A percentile compares a stretch with the other conserved stretches of the same genome.
These are phyloP conservation scores for Drosophila anomalipes DNA, from an alignment of 2,888 invertebrate species.

Conservation along the genomic window DNA sequence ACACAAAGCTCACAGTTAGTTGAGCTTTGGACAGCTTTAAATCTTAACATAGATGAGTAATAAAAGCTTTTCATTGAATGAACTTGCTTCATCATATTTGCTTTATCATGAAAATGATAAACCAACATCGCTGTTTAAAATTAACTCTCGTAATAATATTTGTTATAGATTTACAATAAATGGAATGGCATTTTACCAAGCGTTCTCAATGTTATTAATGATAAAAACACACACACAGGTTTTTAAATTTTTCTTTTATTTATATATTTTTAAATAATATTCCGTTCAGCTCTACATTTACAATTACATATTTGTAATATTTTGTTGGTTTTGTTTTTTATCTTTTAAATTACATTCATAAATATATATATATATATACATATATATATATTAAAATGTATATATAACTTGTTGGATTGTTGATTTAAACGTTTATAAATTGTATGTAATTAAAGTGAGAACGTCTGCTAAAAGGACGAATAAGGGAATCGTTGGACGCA, in stretches of 20 bases:
- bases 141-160: not conserved
- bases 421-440: conserved; percentile 49
- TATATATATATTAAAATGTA: conserved; percentile 73
- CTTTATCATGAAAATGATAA: not conserved
- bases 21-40: not conserved
- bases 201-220: too few species aligned
- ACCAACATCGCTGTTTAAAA: not conserved
- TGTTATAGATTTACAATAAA: not conserved
- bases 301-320: conserved; percentile 79
- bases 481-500: conserved; percentile 46
- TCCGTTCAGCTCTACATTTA: conserved; percentile 81
- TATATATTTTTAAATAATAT: conserved; percentile 78
- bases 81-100: not conserved
- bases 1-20: not conserved
- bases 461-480: conserved; percentile 67
- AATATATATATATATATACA: conserved; percentile 57
- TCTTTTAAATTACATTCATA: conserved; percentile 63
- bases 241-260: conserved; percentile 68
- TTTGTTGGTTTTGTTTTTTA: conserved; percentile 56
- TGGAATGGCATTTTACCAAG: not conserved
- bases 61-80: not conserved
- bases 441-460: conserved; percentile 62
- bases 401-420: conserved; percentile 68
- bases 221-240: conserved; percentile 5
- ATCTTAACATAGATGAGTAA: not conserved